These are phyloP conservation scores for Latrodectus geometricus DNA, from an alignment of 1,140 invertebrate genomes.

Conservation along the genomic window DNA sequence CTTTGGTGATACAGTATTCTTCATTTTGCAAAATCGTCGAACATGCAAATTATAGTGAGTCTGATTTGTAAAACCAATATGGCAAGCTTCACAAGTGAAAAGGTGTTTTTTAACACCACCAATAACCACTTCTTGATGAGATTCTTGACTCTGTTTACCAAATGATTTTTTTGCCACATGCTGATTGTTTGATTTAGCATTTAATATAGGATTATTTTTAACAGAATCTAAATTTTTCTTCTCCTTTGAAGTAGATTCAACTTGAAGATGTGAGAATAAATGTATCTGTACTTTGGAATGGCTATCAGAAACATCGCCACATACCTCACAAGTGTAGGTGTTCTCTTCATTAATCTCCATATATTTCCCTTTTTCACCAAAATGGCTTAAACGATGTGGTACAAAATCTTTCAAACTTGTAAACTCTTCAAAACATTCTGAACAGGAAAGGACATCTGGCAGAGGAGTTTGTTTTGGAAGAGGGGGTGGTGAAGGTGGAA, in stretches of 20 bases:
- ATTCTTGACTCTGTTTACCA: constrained; percentile 1
- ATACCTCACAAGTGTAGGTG: constrained; percentile 58
- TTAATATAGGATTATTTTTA: constrained; percentile 5
- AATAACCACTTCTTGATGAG: constrained; percentile 39
- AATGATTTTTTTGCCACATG: constrained; percentile 47
- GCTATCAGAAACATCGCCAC: constrained; percentile 36
- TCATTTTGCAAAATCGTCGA: constrained; percentile 46
- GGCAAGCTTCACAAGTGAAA: constrained; percentile 60
- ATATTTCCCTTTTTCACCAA: constrained; percentile 28
- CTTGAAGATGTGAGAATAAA: constrained; percentile 58
- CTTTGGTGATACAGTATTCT: background rate
- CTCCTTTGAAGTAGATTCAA: background rate
- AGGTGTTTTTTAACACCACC: constrained; percentile 34
- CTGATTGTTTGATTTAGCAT: constrained; percentile 37
- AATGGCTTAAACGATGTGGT: constrained; percentile 59
- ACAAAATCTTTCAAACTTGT: constrained; percentile 49
- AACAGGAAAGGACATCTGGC: constrained; percentile 47
- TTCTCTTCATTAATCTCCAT: constrained; percentile 35
- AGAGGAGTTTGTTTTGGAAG: background rate
- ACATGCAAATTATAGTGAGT: constrained; percentile 57
- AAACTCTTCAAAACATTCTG: constrained; percentile 48
- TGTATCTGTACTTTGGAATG: constrained; percentile 50
- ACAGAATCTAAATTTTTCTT: background rate
- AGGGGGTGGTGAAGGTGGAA: constrained; percentile 19
- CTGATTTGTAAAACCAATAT: constrained; percentile 52